Evolutionary conservation across 2,113 vertebrate species (phyloP), one percentile per base, ranked within the genome.

Genomic region (Setophaga petechia): DNA sequence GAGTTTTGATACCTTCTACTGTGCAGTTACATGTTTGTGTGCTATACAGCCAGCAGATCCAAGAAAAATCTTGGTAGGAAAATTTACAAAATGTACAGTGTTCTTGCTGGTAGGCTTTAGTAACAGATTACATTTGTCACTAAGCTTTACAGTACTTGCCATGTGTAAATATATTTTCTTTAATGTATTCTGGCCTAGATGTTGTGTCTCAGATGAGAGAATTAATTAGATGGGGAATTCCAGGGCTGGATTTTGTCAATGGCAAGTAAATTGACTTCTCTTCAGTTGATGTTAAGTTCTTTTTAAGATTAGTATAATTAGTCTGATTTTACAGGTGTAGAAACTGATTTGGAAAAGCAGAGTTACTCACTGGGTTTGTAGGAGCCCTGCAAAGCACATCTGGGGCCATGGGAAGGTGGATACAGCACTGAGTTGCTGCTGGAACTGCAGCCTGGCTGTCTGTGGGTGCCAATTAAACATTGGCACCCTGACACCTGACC

Each of bases 401-500:
- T n/a, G 57, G 69, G 33, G 18, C 47, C 8, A 0, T 25, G 52
- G 9, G 58, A 21, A 66, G 46, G 33, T 59, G 33, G 72, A 4
- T 59, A 25, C 24, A 51, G 24, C 49, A 4, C 47, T 25, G 47
- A 49, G 47, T 25, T 25, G 8, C n/a, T 68, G n/a, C 49, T 51
- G 54, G 31, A 49, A 2, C 24, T 77, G 51, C 46, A 24, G 11
- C 4, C 2, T 30, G 55, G 22, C 5, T 41, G 51, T 33, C 18
- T 62, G 3, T 22, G 61, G 30, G 39, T 20, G 15, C 49, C 47
- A 25, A 0, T 20, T 5, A 5, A 58, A 18, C 46, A 22, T 6
- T 11, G 46, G 46, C 46, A 22, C 46, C 46, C 49, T 51, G 49
- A 51, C 24, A 51, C 25, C 49, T 51, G 49, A 51, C 24, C 24